phyloP scores from a whole-genome alignment of 2,888 invertebrate species.

The Sinodicranocentrus sp. region DNA sequence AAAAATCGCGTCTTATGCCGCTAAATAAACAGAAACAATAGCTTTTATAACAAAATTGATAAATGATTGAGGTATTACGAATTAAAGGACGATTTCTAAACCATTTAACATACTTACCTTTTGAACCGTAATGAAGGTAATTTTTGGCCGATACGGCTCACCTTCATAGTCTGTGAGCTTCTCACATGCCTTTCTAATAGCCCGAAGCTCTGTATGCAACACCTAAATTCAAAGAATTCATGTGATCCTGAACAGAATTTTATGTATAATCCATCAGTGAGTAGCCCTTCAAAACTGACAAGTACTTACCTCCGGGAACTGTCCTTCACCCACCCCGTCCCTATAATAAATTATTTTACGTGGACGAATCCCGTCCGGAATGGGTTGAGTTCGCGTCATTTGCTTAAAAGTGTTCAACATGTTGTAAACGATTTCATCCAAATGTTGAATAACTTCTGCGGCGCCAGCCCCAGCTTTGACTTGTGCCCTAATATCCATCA shows the following conservation, averaged over 20 bases:
- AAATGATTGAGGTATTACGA: no score
- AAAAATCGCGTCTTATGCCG: slow-evolving; percentile 81
- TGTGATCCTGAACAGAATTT: neutral
- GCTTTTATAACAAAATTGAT: no score
- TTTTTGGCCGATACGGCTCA: slow-evolving; percentile 81
- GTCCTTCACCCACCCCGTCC: slow-evolving; percentile 79
- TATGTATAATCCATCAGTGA: neutral
- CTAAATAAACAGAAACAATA: slow-evolving; percentile 17
- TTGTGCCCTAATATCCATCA: slow-evolving; percentile 68
- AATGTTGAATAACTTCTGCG: slow-evolving; percentile 68
- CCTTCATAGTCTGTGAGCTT: slow-evolving; percentile 67
- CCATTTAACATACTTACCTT: slow-evolving; percentile 77
- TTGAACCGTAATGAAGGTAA: slow-evolving; percentile 83
- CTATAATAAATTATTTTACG: slow-evolving; percentile 78
- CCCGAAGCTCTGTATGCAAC: slow-evolving; percentile 72
- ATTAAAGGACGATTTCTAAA: neutral
- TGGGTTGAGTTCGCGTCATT: no score
- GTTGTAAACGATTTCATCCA: slow-evolving; percentile 53
- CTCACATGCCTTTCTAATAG: slow-evolving; percentile 80
- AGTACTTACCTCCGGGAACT: slow-evolving; percentile 76
- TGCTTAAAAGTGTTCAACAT: neutral
- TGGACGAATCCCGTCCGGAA: slow-evolving; percentile 69
- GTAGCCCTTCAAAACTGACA: neutral
- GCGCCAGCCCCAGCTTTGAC: slow-evolving; percentile 52
- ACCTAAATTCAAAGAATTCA: slow-evolving; percentile 75